Percentiles rank a stretch among this genome's conserved stretches.
phyloP scores from a whole-genome alignment of 2,113 vertebrate genomes.

The Tupaia tana region DNA sequence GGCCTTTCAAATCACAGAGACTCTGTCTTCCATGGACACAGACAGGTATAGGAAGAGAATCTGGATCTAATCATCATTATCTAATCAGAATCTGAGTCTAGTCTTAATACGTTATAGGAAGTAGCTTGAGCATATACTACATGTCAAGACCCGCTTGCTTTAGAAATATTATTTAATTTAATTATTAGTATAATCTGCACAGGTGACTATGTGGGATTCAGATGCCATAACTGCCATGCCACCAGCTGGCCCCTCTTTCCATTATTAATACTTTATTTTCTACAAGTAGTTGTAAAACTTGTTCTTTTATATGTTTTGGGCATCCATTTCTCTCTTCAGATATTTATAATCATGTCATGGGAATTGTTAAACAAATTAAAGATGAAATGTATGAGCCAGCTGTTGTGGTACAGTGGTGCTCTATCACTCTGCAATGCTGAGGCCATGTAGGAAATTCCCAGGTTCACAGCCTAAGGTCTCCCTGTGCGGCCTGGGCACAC shows the following conservation, averaged over 20 bases:
- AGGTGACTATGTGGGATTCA: too few species aligned
- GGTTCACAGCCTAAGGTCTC: too few species aligned
- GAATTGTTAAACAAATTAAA: constrained; percentile 9
- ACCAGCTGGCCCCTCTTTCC: neutral
- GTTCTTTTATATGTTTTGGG: neutral
- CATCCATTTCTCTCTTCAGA: neutral
- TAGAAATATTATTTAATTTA: neutral
- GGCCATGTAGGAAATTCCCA: too few species aligned
- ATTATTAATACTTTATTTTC: neutral
- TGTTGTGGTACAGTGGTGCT: too few species aligned
- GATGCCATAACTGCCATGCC: too few species aligned
- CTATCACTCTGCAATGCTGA: too few species aligned
- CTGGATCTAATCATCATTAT: neutral
- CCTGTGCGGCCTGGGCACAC: too few species aligned
- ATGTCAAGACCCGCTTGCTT: neutral
- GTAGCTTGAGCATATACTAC: neutral
- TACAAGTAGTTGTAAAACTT: neutral
- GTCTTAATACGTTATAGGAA: neutral
- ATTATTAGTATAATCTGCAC: neutral
- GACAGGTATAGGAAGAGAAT: neutral
- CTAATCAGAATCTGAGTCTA: too few species aligned
- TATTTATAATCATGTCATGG: neutral
- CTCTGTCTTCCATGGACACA: neutral
- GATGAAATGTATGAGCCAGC: neutral
- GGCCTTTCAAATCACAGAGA: neutral